Evolutionary conservation across 2,113 vertebrate genomes (phyloP).

Genomic region (Scalopus aquaticus): DNA sequence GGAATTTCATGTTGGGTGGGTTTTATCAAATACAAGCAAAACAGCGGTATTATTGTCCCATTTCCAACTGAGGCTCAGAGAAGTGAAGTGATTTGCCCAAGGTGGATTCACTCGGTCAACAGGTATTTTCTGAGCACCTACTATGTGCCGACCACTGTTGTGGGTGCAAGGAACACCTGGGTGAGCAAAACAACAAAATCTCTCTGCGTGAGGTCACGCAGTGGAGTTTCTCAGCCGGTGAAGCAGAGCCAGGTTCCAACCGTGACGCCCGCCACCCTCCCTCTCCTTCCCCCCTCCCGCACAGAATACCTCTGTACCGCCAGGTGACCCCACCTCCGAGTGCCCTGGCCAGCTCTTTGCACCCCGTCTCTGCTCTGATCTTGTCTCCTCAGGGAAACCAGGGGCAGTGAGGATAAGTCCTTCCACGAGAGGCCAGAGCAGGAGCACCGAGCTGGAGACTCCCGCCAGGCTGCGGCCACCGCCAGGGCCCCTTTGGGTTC

Average conservation of each 20-base stretch:
- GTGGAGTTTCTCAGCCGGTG: neutral
- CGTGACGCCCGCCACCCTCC: fast-evolving
- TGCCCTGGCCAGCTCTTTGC: neutral
- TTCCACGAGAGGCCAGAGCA: no score
- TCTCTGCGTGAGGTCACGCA: neutral
- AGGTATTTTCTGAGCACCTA: neutral
- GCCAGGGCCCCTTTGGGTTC: neutral
- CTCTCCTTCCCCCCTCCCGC: neutral
- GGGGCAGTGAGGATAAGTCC: neutral
- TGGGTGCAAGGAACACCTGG: neutral
- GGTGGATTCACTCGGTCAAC: neutral
- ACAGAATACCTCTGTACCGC: neutral
- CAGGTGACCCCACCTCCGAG: neutral
- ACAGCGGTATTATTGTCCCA: neutral
- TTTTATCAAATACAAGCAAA: neutral
- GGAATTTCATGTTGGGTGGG: neutral
- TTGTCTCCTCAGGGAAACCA: neutral
- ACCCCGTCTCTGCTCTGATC: neutral
- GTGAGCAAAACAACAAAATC: neutral
- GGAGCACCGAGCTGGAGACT: neutral
- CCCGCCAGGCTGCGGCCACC: neutral
- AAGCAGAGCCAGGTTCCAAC: neutral
- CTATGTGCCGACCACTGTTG: neutral
- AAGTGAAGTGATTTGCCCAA: neutral
- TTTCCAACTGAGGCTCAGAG: neutral